These are phyloP conservation scores for Tetranychus urticae DNA, from an alignment of 1,140 invertebrate species.

Conservation along the genomic window DNA sequence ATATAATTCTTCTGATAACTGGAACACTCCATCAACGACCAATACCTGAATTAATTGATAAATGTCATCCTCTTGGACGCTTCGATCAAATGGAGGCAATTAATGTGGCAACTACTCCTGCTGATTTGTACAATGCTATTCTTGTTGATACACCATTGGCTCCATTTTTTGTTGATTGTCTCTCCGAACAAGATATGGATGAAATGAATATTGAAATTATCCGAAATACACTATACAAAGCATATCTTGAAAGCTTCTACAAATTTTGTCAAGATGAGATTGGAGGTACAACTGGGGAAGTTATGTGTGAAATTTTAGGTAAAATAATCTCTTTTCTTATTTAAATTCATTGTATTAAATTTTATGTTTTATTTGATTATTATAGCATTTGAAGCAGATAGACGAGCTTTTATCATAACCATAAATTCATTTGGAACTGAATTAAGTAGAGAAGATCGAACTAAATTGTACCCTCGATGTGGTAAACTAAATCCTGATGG, in stretches of 20 bases:
- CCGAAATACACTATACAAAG: slow-evolving; percentile 92
- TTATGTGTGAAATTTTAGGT: slow-evolving; percentile 98
- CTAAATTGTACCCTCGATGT: slow-evolving; percentile 90
- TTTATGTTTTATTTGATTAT: neutral
- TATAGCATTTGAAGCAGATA: slow-evolving; percentile 75
- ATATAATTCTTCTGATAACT: slow-evolving; percentile 95
- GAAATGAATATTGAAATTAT: slow-evolving; percentile 99
- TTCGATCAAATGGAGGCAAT: slow-evolving; percentile 99
- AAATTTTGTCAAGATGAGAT: slow-evolving; percentile 75
- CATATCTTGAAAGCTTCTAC: slow-evolving; percentile 95
- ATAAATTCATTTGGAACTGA: slow-evolving; percentile 99
- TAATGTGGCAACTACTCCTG: slow-evolving; percentile 92
- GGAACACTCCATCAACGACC: slow-evolving; percentile 94
- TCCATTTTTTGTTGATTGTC: slow-evolving; percentile 98
- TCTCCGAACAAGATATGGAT: slow-evolving; percentile 98
- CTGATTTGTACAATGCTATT: slow-evolving; percentile 96
- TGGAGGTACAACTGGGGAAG: slow-evolving; percentile 91
- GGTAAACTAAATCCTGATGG: slow-evolving; percentile 94
- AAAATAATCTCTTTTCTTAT: slow-evolving; percentile 17
- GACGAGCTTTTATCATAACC: slow-evolving; percentile 95
- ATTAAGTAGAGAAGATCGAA: slow-evolving; percentile 89
- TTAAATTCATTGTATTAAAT: neutral
- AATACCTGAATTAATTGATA: slow-evolving; percentile 90
- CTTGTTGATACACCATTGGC: slow-evolving; percentile 96
- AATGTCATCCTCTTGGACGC: slow-evolving; percentile 93